Conservation (phyloP, 2,113 vertebrate species). For the Narcine bancroftii region DNA sequence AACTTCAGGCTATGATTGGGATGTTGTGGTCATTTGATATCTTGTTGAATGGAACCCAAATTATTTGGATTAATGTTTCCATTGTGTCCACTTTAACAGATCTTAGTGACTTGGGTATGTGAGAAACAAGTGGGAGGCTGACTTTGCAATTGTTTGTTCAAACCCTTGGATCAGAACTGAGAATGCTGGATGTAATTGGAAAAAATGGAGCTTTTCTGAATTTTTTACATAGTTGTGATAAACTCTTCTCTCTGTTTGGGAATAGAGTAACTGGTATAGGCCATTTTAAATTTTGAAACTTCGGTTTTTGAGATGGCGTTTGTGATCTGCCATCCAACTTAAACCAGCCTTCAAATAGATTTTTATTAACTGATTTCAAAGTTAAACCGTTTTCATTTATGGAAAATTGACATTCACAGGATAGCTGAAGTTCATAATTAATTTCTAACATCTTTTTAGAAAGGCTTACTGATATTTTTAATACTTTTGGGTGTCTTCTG, state of each 20-base stretch:
- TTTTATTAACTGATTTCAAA: no score
- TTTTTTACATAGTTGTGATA: conserved; percentile 16
- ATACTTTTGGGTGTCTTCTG: no score
- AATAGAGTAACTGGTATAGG: no score
- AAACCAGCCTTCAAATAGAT: no score
- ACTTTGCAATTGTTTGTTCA: conserved; percentile 24
- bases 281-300: no score
- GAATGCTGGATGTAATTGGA: not conserved
- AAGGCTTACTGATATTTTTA: no score
- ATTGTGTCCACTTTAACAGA: conserved; percentile 15
- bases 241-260: not conserved
- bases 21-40: not conserved
- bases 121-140: conserved; percentile 30
- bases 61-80: conserved; percentile 16
- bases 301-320: no score
- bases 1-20: not conserved
- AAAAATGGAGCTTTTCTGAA: not conserved
- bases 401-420: no score
- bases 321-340: no score
- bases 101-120: not conserved
- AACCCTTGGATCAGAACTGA: not conserved
- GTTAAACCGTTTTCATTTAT: no score
- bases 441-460: no score
- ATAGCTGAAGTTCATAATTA: no score
- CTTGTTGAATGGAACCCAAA: not conserved